phyloP scores from a whole-genome alignment of 2,113 vertebrate genomes.

The Astatoreochromis straeleni region DNA sequence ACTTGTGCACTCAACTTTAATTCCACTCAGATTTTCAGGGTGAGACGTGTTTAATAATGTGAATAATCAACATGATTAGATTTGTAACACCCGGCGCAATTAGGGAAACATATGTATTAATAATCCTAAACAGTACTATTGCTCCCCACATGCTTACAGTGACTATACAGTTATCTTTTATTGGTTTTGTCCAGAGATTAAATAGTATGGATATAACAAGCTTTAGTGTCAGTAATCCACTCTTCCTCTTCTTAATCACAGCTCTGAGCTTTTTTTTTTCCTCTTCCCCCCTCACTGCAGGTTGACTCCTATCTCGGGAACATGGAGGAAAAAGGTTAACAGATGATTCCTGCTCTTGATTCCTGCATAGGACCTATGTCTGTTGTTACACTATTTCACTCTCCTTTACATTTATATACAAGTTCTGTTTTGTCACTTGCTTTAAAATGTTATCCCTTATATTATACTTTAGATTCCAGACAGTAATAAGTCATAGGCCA shows the following conservation, averaged over 20 bases:
- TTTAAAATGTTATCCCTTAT: constrained; percentile 68
- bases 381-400: constrained; percentile 76
- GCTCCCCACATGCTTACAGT: neutral
- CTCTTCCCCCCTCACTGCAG: constrained; percentile 44
- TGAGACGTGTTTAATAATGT: neutral
- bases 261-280: fast-evolving
- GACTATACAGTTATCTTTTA: neutral
- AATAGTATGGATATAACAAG: neutral
- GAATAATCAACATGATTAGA: neutral
- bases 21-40: constrained; percentile 64
- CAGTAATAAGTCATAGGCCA: constrained; percentile 63
- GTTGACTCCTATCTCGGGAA: constrained; percentile 78
- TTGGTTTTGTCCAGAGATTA: neutral
- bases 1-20: constrained; percentile 27
- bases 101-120: neutral
- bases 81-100: too few species aligned
- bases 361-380: constrained; percentile 79
- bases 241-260: neutral
- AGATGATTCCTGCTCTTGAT: constrained; percentile 70
- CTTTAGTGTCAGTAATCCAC: neutral
- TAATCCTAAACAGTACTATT: neutral
- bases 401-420: constrained; percentile 75
- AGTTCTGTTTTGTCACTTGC: constrained; percentile 72
- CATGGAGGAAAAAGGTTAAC: constrained; percentile 56
- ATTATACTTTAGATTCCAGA: constrained; percentile 27